Percentiles rank a stretch among this genome's conserved stretches.
Conservation (phyloP, 2,888 invertebrate genomes). For the Rhimphoctona megacephalus region DNA sequence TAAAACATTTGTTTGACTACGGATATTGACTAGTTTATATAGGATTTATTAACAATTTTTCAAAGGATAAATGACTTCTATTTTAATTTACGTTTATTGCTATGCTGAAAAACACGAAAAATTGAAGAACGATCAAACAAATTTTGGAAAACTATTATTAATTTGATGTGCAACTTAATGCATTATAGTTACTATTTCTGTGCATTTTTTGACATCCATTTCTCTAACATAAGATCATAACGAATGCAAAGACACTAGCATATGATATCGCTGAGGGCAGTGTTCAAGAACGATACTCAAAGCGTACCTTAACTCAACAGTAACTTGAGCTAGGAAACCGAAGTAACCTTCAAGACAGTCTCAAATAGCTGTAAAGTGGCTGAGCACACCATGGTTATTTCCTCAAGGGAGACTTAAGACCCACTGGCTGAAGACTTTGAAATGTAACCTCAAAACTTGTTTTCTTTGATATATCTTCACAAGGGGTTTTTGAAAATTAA, state of each 20-base stretch:
- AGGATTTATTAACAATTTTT: too few relatives aligned
- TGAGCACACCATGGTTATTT: not conserved
- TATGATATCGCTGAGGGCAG: not conserved
- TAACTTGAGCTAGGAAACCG: constrained; percentile 14
- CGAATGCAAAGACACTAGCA: not conserved
- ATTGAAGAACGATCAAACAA: not conserved
- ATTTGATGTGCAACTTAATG: not conserved
- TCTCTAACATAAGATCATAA: not conserved
- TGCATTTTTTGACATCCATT: not conserved
- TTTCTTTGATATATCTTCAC: not conserved
- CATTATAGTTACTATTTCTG: not conserved
- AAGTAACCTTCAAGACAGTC: not conserved
- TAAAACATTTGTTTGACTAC: too few relatives aligned
- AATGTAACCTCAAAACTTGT: not conserved
- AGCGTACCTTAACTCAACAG: not conserved
- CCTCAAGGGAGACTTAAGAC: not conserved
- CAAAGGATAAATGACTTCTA: too few relatives aligned
- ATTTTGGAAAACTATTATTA: not conserved
- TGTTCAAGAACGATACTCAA: not conserved
- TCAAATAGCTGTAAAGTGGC: constrained; percentile 12
- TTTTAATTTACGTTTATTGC: too few relatives aligned
- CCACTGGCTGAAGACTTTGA: not conserved
- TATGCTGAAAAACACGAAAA: not conserved
- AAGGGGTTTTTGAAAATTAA: too few relatives aligned
- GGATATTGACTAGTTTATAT: too few relatives aligned